Base-by-base conservation (phyloP, 2,888 invertebrate species). In the Aphodius sticticus region DNA sequence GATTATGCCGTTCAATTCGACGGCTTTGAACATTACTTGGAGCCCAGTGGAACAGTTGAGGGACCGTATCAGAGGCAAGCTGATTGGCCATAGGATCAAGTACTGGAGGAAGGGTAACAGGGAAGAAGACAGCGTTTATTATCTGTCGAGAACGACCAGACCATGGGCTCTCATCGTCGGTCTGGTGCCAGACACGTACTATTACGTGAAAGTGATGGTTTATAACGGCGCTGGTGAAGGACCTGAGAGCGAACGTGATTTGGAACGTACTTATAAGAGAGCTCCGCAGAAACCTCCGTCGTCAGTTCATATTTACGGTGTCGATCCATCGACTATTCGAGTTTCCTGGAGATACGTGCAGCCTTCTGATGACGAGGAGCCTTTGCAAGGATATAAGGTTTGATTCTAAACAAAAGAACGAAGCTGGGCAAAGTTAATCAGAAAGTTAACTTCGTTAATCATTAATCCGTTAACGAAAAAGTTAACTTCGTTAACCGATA, bases 141-240 rank as follows among this genome's bases (percentile, higher is more conserved):
- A 95, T 88, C 90, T 98, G 78, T 97, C 97, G 9, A 92, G 97
- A 81, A 95, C 95, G 1, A 96, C 95, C 0, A 92, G 94, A 77
- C 94, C 96, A 78, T 95, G 96, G 94, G 96, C 98, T 0, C 91
- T 97, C 2, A 96, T 99, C 86, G 97, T 99, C 12, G 99, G 98
- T 83, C 90, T 99, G 76, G 94, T 96, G 85, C 97, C 98, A 0
- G 95, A 98, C 88, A 97, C 96, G 0, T 96, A 97, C 87, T 99
- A 99, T 89, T 95, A 92, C 86, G 97, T 99, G 0, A 96, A 97
- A 91, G 90, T 96, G 1, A 98, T 98, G 97, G 98, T 97, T 0
- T 98, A 96, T 86, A 99, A 99, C 90, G 93, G 96, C 0, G 99
- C 98, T 4, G 99, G 99, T 1, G 97, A 97, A 89, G 98, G 98